Percentiles rank a stretch among this genome's conserved stretches.
Evolutionary conservation across 1,140 invertebrate genomes (phyloP).

Genomic region (Zaprionus inermis): DNA sequence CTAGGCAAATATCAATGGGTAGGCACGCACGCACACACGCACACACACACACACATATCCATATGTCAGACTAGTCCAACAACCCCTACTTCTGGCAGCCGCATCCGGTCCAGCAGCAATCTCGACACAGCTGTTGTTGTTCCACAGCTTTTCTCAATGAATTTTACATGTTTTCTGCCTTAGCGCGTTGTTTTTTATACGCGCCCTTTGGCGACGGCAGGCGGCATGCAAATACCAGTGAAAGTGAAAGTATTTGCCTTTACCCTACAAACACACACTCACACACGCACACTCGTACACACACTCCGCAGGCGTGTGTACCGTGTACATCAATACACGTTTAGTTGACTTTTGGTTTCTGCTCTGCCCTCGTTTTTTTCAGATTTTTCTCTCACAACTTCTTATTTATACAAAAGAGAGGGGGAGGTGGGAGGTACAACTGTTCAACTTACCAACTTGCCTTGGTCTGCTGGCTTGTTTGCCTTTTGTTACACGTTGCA

Average conservation of each 20-base stretch:
- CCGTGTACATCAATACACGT: constrained; percentile 44
- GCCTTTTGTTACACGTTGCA: constrained; percentile 59
- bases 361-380: constrained; percentile 25
- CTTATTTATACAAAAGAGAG: constrained; percentile 12
- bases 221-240: constrained; percentile 54
- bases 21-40: constrained; percentile 5
- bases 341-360: constrained; percentile 54
- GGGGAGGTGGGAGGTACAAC: not conserved
- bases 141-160: constrained; percentile 52
- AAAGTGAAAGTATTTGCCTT: constrained; percentile 44
- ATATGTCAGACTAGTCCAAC: not conserved
- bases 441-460: constrained; percentile 6
- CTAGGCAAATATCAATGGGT: constrained; percentile 21
- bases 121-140: constrained; percentile 50
- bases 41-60: not conserved
- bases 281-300: not conserved
- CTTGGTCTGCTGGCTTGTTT: constrained; percentile 23
- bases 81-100: not conserved
- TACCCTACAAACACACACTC: constrained; percentile 13
- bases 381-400: constrained; percentile 8
- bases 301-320: constrained; percentile 30
- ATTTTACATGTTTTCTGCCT: constrained; percentile 68
- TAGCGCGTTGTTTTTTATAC: constrained; percentile 47
- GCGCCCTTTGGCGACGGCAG: constrained; percentile 17
- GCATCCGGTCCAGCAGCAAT: constrained; percentile 19